Base-by-base conservation (phyloP, 2,888 invertebrate species). In the Plagodis pulveraria region DNA sequence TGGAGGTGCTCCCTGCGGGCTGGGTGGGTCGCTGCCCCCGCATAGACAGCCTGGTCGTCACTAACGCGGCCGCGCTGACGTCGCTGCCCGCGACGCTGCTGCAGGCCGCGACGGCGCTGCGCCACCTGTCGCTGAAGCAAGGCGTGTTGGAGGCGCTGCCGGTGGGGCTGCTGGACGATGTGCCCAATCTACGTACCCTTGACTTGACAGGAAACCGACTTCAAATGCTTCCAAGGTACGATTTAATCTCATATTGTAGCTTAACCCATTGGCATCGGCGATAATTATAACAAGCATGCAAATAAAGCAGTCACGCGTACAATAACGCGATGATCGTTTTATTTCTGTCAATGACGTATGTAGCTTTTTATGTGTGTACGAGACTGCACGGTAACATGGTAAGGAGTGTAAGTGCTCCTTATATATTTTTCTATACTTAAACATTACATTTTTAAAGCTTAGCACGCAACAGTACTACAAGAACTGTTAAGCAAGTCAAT, bases 71-170 rank as follows among this genome's bases (percentile, higher is more conserved):
- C 41, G 41, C 2, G 12, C 62, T 73, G 10, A 9, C 5, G 6
- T 5, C 42, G 44, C 68, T 81, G 58, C 78, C 78, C 12, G 4
- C 9, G 22, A 66, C 47, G 9, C 66, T 80, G 44, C 65, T 80
- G 33, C 63, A 66, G 47, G 57, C 66, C 61, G 63, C 72, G 42
- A 76, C 40, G n/a, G 0, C 5, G 1, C 7, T 51, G 1, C 10
- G 8, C 5, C 9, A 40, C 5, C 70, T 80, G 10, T 67, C 72
- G 49, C 54, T 81, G n/a, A 64, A 69, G 6, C 6, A 10, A 6
- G 32, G 38, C 5, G 22, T 40, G 22, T 22, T 49, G 12, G 40
- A 40, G 9, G 22, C 48, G 38, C 40, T 49, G 12, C 48, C 48
- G 36, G 11, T 9, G 10, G 48, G 38, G 5, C 32, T 49, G 9